phyloP scores from a whole-genome alignment of 2,113 vertebrate genomes.

The Psophia crepitans region DNA sequence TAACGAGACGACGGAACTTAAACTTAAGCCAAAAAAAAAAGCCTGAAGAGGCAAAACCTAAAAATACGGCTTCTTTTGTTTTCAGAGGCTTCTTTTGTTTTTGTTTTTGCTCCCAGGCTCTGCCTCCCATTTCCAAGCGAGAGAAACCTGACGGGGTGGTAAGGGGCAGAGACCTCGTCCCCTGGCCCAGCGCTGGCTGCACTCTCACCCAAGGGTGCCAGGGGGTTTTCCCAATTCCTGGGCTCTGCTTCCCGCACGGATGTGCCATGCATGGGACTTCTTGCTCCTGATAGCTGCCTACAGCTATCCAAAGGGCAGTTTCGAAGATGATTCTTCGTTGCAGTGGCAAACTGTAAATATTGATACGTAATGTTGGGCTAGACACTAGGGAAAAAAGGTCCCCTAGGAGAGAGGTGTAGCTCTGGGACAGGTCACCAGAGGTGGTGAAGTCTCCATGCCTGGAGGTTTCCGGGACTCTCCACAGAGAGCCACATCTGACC shows the following conservation, averaged over 20 bases:
- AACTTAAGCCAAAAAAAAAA: neutral
- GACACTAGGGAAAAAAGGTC: neutral
- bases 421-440: neutral
- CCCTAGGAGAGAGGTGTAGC: neutral
- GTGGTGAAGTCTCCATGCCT: neutral
- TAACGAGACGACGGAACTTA: neutral
- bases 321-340: rapidly evolving
- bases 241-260: neutral
- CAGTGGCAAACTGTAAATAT: neutral
- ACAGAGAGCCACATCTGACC: neutral
- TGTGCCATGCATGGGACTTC: neutral
- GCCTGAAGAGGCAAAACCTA: neutral
- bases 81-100: neutral
- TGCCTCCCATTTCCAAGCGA: neutral
- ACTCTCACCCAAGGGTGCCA: neutral
- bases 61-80: neutral
- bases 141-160: neutral
- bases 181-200: neutral
- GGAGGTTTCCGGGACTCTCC: neutral
- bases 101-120: too few species aligned
- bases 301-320: neutral
- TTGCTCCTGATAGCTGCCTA: neutral
- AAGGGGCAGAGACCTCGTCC: neutral
- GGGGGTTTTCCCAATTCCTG: neutral
- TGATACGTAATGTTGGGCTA: rapidly evolving